Base-by-base conservation (phyloP, 2,113 vertebrate genomes). In the Neogale vison region DNA sequence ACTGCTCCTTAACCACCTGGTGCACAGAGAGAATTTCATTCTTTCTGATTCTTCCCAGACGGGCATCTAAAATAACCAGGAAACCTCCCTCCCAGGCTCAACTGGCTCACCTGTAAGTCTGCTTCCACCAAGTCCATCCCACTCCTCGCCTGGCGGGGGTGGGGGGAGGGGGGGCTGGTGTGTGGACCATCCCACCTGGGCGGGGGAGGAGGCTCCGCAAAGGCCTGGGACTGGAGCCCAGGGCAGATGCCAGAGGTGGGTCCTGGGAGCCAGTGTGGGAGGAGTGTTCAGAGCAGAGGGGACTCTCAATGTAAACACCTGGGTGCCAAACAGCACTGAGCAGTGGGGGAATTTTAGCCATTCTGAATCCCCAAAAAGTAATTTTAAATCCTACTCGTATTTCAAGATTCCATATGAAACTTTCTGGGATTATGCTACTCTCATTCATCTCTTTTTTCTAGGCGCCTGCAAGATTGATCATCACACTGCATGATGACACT, bases 241-340 rank as follows among this genome's bases (percentile, higher is more conserved):
- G 31, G 9, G 8, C 69, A 39, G 36, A 42, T 57, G 24, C 20
- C 77, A 39, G 47, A 45, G 12, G 57, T 1, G 0, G 0, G 7
- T 34, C 29, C 17, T 0, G 1, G 42, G 24, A 6, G 20, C 0
- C 0, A 63, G 26, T 4, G 23, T 0, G 17, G 17, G 34, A 45
- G 24, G 23, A 39, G 18, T 29, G 23, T 23, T 88, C 42, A 36
- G 45, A 23, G 23, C 55, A 57, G 31, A 87, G 31, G 39, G 13
- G 57, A 86, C 17, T 23, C 14, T 6, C 50, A 29, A 3, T 26
- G 61, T 52, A 81, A 63, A 42, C 13, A 24, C 50, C 61, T 63
- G 21, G 47, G 42, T 85, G 31, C 24, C 9, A 34, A 59, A 83
- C 26, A 85, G 50, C 13, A 3, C n/a, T 13, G 10, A 6, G 11